These are phyloP conservation scores for Penelope pileata DNA, from an alignment of 2,113 vertebrate genomes.

Conservation along the genomic window DNA sequence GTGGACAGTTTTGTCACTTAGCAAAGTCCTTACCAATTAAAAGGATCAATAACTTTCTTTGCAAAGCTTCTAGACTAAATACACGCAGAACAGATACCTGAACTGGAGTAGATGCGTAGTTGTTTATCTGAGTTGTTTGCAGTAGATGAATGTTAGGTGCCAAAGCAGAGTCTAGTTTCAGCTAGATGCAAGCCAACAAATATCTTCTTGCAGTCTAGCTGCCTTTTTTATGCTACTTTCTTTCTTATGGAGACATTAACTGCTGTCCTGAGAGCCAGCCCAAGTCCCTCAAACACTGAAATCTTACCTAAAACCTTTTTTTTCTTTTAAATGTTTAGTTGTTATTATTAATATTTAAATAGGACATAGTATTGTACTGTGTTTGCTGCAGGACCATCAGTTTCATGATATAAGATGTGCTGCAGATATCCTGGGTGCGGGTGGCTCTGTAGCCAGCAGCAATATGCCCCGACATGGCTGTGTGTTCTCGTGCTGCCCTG, in stretches of 20 bases:
- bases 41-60: conserved; percentile 34
- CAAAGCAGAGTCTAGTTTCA: background rate
- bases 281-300: background rate
- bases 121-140: background rate
- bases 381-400: background rate
- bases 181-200: background rate
- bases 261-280: background rate
- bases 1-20: conserved; percentile 14
- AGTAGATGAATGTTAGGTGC: background rate
- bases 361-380: background rate
- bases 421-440: background rate
- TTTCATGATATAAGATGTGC: background rate
- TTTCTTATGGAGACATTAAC: background rate
- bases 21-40: conserved; percentile 25
- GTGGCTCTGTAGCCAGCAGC: background rate
- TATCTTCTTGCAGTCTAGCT: background rate
- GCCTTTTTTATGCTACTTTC: background rate
- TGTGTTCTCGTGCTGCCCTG: background rate
- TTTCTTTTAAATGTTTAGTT: background rate
- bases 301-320: background rate
- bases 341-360: background rate
- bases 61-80: background rate
- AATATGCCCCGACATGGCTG: background rate
- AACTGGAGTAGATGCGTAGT: background rate
- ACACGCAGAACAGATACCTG: background rate